Evolutionary conservation across 2,888 invertebrate genomes (phyloP).

Genomic region (Lasioglossum vierecki): DNA sequence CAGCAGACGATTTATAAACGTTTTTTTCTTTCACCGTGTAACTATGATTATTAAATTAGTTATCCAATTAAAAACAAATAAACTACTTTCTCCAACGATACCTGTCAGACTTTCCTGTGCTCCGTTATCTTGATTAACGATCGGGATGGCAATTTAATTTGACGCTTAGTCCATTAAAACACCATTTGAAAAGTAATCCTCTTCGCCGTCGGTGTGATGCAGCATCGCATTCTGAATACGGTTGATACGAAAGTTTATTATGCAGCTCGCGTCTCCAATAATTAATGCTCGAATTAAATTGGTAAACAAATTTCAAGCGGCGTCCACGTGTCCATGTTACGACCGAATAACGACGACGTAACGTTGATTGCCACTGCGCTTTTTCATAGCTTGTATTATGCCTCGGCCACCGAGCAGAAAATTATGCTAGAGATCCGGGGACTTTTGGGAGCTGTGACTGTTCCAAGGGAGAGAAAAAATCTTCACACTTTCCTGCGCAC

Average conservation of each 20-base stretch:
- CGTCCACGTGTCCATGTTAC: neutral
- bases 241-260: neutral
- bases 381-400: slow-evolving; percentile 8
- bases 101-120: neutral
- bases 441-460: neutral
- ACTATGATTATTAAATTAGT: neutral
- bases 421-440: slow-evolving; percentile 25
- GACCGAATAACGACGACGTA: slow-evolving; percentile 16
- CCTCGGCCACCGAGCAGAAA: slow-evolving; percentile 5
- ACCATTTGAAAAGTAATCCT: neutral
- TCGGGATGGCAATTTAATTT: neutral
- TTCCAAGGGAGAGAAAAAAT: slow-evolving; percentile 15
- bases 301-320: neutral
- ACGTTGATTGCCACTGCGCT: neutral
- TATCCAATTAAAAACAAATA: neutral
- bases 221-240: neutral
- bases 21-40: neutral
- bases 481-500: slow-evolving; percentile 70
- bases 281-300: neutral
- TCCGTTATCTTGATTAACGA: neutral
- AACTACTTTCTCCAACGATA: neutral
- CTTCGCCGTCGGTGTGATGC: neutral
- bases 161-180: neutral
- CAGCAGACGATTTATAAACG: neutral
- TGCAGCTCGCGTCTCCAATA: neutral